Conservation (phyloP, 2,797 vertebrate genomes). For the Coendou prehensilis region DNA sequence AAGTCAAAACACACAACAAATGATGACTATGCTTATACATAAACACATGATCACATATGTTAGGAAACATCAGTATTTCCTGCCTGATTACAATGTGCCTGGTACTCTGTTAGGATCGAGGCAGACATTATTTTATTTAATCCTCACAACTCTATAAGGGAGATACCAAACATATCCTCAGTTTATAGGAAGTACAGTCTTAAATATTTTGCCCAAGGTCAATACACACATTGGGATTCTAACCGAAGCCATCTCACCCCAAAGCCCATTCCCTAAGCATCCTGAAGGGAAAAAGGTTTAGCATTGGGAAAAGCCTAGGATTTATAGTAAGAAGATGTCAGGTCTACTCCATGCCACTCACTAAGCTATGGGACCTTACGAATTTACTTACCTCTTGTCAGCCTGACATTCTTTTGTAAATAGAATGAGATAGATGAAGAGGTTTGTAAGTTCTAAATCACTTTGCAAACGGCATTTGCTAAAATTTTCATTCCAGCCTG, state of each 20-base stretch:
- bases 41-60: neutral
- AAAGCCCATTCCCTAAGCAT: neutral
- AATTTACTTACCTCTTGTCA: neutral
- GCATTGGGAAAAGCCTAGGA: constrained; percentile 8
- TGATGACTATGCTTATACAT: neutral
- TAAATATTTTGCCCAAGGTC: constrained; percentile 21
- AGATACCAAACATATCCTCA: neutral
- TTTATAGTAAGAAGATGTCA: constrained; percentile 37
- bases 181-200: neutral
- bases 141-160: neutral
- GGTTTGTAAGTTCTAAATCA: constrained; percentile 32
- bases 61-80: neutral
- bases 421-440: neutral
- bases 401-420: constrained; percentile 37
- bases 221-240: neutral
- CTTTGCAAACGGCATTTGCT: neutral
- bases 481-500: constrained; percentile 6
- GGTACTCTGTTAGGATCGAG: neutral
- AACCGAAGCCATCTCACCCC: constrained; percentile 34
- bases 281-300: neutral
- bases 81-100: neutral
- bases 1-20: constrained; percentile 28
- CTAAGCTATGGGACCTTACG: neutral
- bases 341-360: neutral
- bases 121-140: neutral